Conservation (phyloP, 2,797 vertebrate genomes). For the Pempheris klunzingeri region DNA sequence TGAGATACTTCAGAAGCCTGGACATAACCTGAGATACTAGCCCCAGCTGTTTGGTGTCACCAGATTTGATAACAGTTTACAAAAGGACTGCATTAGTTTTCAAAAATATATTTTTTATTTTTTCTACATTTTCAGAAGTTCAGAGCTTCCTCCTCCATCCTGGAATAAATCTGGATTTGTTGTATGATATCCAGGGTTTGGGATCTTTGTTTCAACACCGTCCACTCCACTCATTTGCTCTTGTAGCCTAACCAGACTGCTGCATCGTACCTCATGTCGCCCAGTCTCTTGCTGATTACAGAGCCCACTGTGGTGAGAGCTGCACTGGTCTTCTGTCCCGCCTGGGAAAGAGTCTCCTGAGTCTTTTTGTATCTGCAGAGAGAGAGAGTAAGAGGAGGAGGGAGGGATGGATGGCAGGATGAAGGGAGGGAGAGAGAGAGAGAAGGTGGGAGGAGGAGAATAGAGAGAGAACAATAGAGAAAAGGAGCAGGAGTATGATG, state of each 20-base stretch:
- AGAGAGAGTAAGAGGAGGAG: not conserved
- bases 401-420: too few relatives aligned
- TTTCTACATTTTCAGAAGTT: too few relatives aligned
- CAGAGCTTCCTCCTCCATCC: not conserved
- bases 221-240: conserved; percentile 24
- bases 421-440: not conserved
- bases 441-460: not conserved
- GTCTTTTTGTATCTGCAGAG: conserved; percentile 95
- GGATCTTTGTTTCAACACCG: not conserved
- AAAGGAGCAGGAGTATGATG: conserved; percentile 12
- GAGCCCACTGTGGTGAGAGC: conserved; percentile 92
- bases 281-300: conserved; percentile 91
- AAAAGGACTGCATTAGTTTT: too few relatives aligned
- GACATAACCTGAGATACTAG: not conserved
- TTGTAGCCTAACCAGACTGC: conserved; percentile 1
- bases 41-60: too few relatives aligned
- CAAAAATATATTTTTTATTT: too few relatives aligned
- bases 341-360: conserved; percentile 95
- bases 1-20: not conserved
- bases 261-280: conserved; percentile 93
- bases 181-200: not conserved
- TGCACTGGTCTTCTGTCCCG: conserved; percentile 94
- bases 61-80: not conserved
- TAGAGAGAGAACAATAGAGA: conserved; percentile 13
- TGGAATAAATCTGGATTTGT: not conserved